Percentiles rank a stretch among this genome's conserved stretches.
These are phyloP conservation scores for Pinna nobilis DNA, from an alignment of 1,140 invertebrate species.

Conservation along the genomic window DNA sequence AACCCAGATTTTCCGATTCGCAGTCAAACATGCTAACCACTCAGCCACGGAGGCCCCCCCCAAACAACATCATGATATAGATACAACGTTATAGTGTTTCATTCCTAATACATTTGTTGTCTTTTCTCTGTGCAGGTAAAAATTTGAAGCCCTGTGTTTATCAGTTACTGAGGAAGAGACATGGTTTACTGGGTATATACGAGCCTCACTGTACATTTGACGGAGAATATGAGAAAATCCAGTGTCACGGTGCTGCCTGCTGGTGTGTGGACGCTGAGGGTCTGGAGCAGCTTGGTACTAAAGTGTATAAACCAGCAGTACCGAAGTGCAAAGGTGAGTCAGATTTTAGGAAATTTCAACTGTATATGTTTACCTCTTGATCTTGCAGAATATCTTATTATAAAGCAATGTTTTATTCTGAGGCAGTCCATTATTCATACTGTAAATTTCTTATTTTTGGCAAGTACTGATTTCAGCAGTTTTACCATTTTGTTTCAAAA, in stretches of 20 bases:
- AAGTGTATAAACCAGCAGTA: constrained; percentile 28
- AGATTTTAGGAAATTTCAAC: not conserved
- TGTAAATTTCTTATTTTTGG: too few species aligned
- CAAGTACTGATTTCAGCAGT: too few species aligned
- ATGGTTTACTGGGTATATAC: constrained; percentile 50
- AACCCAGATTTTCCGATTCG: too few species aligned
- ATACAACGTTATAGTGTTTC: not conserved
- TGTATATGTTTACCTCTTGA: not conserved
- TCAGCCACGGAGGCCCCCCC: too few species aligned
- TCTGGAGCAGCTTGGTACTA: constrained; percentile 44
- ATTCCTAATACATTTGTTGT: not conserved
- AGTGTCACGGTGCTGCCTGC: constrained; percentile 59
- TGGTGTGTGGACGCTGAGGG: constrained; percentile 58
- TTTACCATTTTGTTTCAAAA: too few species aligned
- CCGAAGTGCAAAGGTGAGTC: constrained; percentile 49
- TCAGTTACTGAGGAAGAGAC: constrained; percentile 50
- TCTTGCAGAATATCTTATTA: too few species aligned
- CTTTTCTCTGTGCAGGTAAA: constrained; percentile 54
- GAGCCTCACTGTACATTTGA: constrained; percentile 54
- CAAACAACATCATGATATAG: too few species aligned
- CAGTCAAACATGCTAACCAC: too few species aligned
- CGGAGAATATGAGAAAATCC: constrained; percentile 58
- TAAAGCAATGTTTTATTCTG: too few species aligned
- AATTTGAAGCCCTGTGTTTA: constrained; percentile 62
- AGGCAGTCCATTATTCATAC: too few species aligned